Evolutionary conservation across 1,140 invertebrate species (phyloP).

Genomic region (Phenacoccus solenopsis): DNA sequence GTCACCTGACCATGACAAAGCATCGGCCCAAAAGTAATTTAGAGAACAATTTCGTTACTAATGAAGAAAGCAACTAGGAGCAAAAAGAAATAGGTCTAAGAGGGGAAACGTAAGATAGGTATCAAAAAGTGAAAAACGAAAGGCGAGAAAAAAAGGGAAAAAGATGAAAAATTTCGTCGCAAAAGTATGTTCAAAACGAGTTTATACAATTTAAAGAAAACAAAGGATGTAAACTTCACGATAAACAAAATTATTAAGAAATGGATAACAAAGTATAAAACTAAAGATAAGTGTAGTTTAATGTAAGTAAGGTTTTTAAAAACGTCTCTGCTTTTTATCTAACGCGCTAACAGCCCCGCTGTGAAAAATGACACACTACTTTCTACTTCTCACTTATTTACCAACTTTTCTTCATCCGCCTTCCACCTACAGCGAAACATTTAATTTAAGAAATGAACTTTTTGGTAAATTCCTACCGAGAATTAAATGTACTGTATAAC

Average conservation of each 20-base stretch:
- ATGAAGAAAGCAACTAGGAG: background rate
- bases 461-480: background rate
- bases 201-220: conserved; percentile 4
- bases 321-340: conserved; percentile 1
- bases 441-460: conserved; percentile 3
- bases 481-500: conserved; percentile 3
- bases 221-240: background rate
- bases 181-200: background rate
- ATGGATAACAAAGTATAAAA: conserved; percentile 3
- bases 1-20: too few relatives aligned
- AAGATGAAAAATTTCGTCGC: background rate
- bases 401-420: background rate
- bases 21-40: too few relatives aligned
- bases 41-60: too few relatives aligned
- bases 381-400: background rate
- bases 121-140: background rate
- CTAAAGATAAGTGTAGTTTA: background rate
- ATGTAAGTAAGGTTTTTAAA: conserved; percentile 3
- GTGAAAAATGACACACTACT: conserved; percentile 1
- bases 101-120: background rate
- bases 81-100: background rate
- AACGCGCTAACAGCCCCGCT: background rate
- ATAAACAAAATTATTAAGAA: conserved; percentile 4
- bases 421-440: background rate
- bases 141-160: background rate